Percentiles rank a stretch among this genome's conserved stretches.
Conservation (phyloP, 1,140 invertebrate genomes). For the Drosophila tristis region DNA sequence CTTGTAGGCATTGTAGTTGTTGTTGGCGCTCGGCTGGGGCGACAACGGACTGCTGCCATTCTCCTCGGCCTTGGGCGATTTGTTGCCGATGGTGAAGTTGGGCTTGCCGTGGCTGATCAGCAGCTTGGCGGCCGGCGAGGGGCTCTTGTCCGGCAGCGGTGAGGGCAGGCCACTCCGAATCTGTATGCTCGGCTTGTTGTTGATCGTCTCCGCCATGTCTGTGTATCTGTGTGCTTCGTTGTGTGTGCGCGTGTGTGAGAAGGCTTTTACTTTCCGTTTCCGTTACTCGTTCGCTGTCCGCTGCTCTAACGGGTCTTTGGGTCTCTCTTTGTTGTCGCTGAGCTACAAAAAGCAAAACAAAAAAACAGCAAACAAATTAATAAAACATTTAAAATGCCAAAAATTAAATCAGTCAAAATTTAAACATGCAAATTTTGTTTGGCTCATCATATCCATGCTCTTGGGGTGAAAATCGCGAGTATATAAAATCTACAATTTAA, state of each 20-base stretch:
- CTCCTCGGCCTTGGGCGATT: constrained; percentile 63
- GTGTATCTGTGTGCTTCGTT: constrained; percentile 3
- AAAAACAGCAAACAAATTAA: constrained; percentile 31
- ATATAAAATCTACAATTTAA: constrained; percentile 17
- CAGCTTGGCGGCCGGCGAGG: constrained; percentile 78
- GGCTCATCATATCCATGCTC: constrained; percentile 6
- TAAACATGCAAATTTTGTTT: constrained; percentile 37
- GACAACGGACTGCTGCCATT: constrained; percentile 63
- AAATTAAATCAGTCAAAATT: constrained; percentile 36
- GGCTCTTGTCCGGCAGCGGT: constrained; percentile 71
- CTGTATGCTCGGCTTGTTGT: constrained; percentile 76
- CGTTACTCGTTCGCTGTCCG: constrained; percentile 35
- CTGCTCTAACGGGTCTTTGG: constrained; percentile 58
- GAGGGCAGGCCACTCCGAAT: constrained; percentile 66
- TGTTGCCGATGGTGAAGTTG: constrained; percentile 76
- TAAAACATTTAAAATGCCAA: constrained; percentile 41
- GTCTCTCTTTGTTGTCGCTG: not conserved
- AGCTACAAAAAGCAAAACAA: constrained; percentile 24
- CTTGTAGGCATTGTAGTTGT: constrained; percentile 74
- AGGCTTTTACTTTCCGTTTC: constrained; percentile 78
- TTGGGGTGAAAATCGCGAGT: constrained; percentile 12
- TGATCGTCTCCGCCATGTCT: constrained; percentile 74
- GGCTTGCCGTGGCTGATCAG: constrained; percentile 82
- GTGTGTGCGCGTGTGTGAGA: constrained; percentile 16
- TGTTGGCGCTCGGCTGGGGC: constrained; percentile 60